Base-by-base conservation (phyloP, 1,140 invertebrate genomes). In the Marisa cornuarietis region DNA sequence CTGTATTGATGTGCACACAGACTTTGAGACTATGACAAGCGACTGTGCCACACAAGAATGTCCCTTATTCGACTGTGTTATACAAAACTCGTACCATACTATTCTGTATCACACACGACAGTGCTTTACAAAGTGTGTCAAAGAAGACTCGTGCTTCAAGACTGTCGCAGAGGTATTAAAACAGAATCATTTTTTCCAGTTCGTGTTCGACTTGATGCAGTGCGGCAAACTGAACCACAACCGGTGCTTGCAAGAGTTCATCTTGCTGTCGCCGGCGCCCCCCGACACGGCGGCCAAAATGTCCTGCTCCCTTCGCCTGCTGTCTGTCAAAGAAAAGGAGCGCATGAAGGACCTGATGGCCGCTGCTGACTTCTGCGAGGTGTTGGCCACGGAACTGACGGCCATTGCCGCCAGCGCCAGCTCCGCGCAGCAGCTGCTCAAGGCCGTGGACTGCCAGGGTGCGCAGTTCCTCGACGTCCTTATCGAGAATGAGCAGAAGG, bases 401-500 rank as follows among this genome's bases (percentile, higher is more conserved):
- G 96, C 98, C 7, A 93, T 99, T 79, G 97, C 98, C 0, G 96
- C 98, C 11, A 96, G 96, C 31, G 95, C 96, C 0, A 96, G 98
- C 91, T 98, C 96, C 49, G 96, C 98, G 3, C 85, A 87, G 26
- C 82, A 84, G 14, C 71, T 91, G 10, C 84, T 91, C 4, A 90
- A 90, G 72, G 83, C 89, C 3, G 83, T 90, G 4, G 90, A 91
- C 76, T 83, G 82, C 51, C 82, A 87, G 81, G 98, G 97, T 85
- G 95, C 96, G 62, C 97, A 98, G 87, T 98, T 99, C 91, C 92
- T 99, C 63, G 98, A 99, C 90, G 96, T 99, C 0, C 93, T 99
- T 13, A 99, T 99, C 83, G 98, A 99, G 81, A 98, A 98, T 89
- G 97, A 99, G 90, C 98, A 99, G 88, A 99, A 99, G 90, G 96